Percentiles rank a stretch among this genome's conserved stretches.
These are phyloP conservation scores for Matsumyia berberina DNA, from an alignment of 2,888 invertebrate species.

Conservation along the genomic window DNA sequence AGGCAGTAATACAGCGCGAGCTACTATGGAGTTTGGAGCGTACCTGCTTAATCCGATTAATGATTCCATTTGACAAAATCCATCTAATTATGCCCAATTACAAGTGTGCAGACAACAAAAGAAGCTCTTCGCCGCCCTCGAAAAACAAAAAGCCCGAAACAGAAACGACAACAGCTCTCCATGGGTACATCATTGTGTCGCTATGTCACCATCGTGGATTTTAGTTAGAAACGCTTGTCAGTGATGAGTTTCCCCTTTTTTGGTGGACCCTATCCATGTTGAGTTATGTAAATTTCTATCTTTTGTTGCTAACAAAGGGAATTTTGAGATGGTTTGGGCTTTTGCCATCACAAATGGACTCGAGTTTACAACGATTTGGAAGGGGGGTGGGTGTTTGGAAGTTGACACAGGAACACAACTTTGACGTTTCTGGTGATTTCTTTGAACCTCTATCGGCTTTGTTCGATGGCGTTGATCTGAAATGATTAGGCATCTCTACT, in stretches of 20 bases:
- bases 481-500: no score
- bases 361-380: no score
- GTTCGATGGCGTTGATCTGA: no score
- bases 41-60: slow-evolving; percentile 56
- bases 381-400: no score
- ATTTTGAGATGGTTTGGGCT: not conserved
- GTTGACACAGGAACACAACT: no score
- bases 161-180: not conserved
- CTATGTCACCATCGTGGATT: not conserved
- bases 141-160: no score
- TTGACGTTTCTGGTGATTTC: no score
- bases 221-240: slow-evolving; percentile 4
- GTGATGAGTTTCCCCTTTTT: slow-evolving; percentile 20
- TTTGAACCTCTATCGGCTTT: no score
- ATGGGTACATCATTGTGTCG: not conserved
- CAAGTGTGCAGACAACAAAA: slow-evolving; percentile 55
- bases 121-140: not conserved
- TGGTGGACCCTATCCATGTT: not conserved
- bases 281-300: slow-evolving; percentile 20
- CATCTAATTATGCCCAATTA: slow-evolving; percentile 67
- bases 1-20: slow-evolving; percentile 2
- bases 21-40: slow-evolving; percentile 4
- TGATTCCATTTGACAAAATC: slow-evolving; percentile 58
- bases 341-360: no score
- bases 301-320: not conserved